phyloP scores from a whole-genome alignment of 2,888 invertebrate species.

The Cantharis lateralis region DNA sequence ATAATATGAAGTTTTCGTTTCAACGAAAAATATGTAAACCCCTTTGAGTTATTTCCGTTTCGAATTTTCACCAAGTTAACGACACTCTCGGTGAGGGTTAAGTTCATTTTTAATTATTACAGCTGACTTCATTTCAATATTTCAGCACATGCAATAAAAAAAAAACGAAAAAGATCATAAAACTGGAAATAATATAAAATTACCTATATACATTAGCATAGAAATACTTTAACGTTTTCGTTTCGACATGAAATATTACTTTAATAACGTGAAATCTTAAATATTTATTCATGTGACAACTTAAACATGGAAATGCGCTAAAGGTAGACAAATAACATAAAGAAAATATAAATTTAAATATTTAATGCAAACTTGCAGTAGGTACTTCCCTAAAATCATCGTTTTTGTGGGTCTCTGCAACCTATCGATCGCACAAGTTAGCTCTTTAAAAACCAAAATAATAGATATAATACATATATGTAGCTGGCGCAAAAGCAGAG shows the following conservation, averaged over 20 bases:
- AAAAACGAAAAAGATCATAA: not conserved
- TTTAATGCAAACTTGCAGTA: not conserved
- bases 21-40: not conserved
- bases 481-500: no score
- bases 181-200: not conserved
- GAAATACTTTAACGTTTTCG: not conserved
- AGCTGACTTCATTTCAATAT: not conserved
- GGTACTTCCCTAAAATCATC: not conserved
- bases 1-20: not conserved
- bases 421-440: no score
- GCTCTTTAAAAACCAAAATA: no score
- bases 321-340: not conserved
- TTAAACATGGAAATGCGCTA: not conserved
- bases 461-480: no score
- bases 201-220: not conserved
- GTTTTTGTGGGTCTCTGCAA: not conserved
- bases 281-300: not conserved
- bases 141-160: not conserved
- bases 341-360: not conserved
- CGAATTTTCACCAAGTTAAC: not conserved
- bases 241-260: not conserved
- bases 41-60: not conserved
- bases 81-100: not conserved
- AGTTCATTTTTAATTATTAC: not conserved
- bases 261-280: not conserved